Evolutionary conservation across 2,113 vertebrate genomes (phyloP), one percentile per base, ranked within the genome.

Genomic region (Montifringilla adamsi): DNA sequence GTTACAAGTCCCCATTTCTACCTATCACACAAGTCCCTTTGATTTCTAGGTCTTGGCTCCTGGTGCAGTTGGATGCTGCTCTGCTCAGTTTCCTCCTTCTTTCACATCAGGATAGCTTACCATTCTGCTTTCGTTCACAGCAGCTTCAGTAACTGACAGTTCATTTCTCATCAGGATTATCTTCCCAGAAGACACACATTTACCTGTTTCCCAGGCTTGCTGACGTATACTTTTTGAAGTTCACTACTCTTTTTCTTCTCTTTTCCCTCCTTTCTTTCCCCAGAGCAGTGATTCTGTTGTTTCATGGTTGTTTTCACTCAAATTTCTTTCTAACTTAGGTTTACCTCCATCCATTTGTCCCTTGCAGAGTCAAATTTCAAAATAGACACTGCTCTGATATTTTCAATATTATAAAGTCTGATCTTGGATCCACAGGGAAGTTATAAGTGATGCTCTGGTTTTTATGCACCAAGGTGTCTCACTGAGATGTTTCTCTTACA

Each of bases 141-240:
- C 44, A 84, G 66, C 68, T 90, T 83, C 82, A 82, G n/a, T 90
- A 87, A 60, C 84, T 64, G 90, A 73, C 70, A 87, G 58, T 83
- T 94, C 84, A 95, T 94, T 96, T 87, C 89, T 89, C 87, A 79
- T 72, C 39, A n/a, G 84, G 84, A 87, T 95, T 68, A 95, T 87
- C 94, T 95, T 94, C 85, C 90, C 70, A 41, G 74, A 94, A 79
- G 78, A 91, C 70, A 83, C 74, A 64, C n/a, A 46, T 85, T 90
- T 73, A 93, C 87, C 72, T 93, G 78, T 94, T 96, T 96, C 94
- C 67, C 95, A 94, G 82, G 87, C 70, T 85, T 37, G 62, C 43
- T 76, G 84, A 82, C 0, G 0, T 79, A 70, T 90, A 85, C 41
- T 87, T 93, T 95, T 91, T 94, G 84, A 95, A 85, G 66, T 82